A percentile compares a stretch with the other conserved stretches of the same genome.
Conservation (phyloP, 2,113 vertebrate genomes). For the Lagopus leucura region DNA sequence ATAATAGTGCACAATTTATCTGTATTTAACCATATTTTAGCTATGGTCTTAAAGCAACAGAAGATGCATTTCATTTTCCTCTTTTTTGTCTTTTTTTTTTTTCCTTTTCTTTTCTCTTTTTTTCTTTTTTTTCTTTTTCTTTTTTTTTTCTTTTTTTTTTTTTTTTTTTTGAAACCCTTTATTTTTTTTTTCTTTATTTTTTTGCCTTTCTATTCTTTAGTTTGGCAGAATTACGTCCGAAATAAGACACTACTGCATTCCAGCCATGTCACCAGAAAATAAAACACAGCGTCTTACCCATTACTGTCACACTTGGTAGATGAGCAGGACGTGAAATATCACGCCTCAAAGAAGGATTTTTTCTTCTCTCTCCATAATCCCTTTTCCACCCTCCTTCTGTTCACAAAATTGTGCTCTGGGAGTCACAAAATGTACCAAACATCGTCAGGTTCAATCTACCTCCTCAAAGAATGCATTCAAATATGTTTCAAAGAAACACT, state of each 20-base stretch:
- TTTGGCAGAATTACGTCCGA: slow-evolving; percentile 81
- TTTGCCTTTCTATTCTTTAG: slow-evolving; percentile 77
- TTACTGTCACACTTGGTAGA: slow-evolving; percentile 67
- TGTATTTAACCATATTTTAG: slow-evolving; percentile 83
- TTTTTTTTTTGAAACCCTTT: slow-evolving; percentile 64
- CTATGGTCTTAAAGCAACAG: slow-evolving; percentile 82
- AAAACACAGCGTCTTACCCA: slow-evolving; percentile 80
- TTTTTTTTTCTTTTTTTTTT: not conserved
- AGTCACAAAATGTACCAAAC: slow-evolving; percentile 81
- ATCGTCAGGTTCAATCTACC: slow-evolving; percentile 62
- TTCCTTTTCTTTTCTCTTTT: not conserved
- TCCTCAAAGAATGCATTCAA: slow-evolving; percentile 78
- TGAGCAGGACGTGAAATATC: slow-evolving; percentile 61
- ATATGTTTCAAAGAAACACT: slow-evolving; percentile 70
- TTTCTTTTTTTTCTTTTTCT: not conserved
- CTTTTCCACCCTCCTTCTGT: slow-evolving; percentile 67
- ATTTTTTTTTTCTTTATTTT: slow-evolving; percentile 60
- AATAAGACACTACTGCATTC: slow-evolving; percentile 80
- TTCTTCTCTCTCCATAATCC: slow-evolving; percentile 62
- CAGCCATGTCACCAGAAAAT: slow-evolving; percentile 78
- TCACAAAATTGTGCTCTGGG: slow-evolving; percentile 76
- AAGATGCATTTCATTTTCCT: slow-evolving; percentile 44
- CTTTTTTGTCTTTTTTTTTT: slow-evolving; percentile 9
- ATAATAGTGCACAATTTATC: slow-evolving; percentile 85
- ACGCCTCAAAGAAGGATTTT: slow-evolving; percentile 5